Evolutionary conservation across 2,888 invertebrate species (phyloP), one percentile per base, ranked within the genome.

Genomic region (Drosophila affinis): DNA sequence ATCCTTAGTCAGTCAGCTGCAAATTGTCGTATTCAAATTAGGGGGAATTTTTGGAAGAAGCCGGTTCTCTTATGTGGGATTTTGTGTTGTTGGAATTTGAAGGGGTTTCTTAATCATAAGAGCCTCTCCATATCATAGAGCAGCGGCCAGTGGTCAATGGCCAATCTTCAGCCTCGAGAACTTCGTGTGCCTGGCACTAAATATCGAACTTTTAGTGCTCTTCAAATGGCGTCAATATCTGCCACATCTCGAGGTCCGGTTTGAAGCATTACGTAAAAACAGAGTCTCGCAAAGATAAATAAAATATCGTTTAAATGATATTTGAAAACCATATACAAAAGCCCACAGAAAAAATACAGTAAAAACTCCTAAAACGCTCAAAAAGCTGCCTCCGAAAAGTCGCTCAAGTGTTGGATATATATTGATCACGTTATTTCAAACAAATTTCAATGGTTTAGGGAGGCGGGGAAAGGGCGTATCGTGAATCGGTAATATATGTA

Each of bases 201-300:
- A 62, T 56, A 70, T 68, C 76, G 45, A 21, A 76, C 76, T 78
- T 53, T 87, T 56, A 68, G 57, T 45, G 54, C 47, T 60, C 64
- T 77, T 72, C 67, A 78, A 80, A 77, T 47, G 52, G 62, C 57
- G 65, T 56, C 54, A 54, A 65, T 54, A 56, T 77, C 51, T 63
- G 77, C 60, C 65, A 69, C 72, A 73, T 55, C 27, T 32, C 24
- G 55, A 81, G 87, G 88, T 83, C 83, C 83, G 83, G 83, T 89
- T 89, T 70, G 69, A 44, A 10, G 59, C 51, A 72, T 85, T 81
- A 76, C 89, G 89, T 87, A 85, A 87, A 73, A 55, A 51, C 52
- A 39, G 68, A 53, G 34, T 17, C 67, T 44, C 53, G 34, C 45
- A 53, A 17, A 48, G 21, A 57, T 45, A 56, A 44, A 53, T 57